phyloP scores from a whole-genome alignment of 2,888 invertebrate species.

The Steinernema hermaphroditum region DNA sequence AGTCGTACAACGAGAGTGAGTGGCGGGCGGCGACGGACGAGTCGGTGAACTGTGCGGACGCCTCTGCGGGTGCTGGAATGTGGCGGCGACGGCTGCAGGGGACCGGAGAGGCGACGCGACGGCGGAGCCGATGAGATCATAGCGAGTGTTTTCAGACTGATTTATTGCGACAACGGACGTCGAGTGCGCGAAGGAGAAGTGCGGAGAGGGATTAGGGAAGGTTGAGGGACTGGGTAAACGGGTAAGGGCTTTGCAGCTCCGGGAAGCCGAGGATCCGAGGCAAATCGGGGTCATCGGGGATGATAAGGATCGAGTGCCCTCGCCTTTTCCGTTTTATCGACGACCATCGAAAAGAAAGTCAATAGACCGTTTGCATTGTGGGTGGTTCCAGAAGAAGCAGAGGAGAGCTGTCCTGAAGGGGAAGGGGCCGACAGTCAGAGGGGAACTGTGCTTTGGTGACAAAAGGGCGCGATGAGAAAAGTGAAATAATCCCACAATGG shows the following conservation, averaged over 20 bases:
- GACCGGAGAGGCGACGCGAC: constrained; percentile 2
- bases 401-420: no score
- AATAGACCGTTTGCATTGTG: not conserved
- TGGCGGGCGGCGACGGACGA: not conserved
- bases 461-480: no score
- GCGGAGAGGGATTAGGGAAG: constrained; percentile 1
- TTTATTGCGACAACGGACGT: constrained; percentile 8
- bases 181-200: constrained; percentile 11
- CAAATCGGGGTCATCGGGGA: no score
- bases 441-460: no score
- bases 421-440: no score
- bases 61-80: constrained; percentile 6
- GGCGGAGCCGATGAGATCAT: constrained; percentile 6
- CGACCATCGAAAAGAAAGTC: not conserved
- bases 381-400: no score
- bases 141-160: constrained; percentile 21
- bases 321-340: not conserved
- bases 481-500: no score
- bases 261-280: not conserved
- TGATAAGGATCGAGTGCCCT: not conserved
- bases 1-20: not conserved
- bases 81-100: not conserved
- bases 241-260: not conserved
- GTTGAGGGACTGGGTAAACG: not conserved
- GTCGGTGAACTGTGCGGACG: not conserved